Percentiles rank a stretch among this genome's conserved stretches.
Conservation (phyloP, 2,797 vertebrate genomes). For the Ambastaia sidthimunki region DNA sequence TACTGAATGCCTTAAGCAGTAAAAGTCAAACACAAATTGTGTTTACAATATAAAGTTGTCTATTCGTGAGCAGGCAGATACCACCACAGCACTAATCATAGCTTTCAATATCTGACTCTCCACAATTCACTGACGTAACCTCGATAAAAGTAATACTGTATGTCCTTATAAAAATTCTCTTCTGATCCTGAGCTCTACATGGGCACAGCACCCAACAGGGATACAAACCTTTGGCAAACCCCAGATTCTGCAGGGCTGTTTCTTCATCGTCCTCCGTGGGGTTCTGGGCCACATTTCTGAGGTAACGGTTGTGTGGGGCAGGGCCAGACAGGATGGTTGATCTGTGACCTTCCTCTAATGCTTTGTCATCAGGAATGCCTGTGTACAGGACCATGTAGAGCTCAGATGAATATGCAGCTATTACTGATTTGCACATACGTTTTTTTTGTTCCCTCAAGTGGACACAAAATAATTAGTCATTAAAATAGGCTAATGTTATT, state of each 20-base stretch:
- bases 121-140: neutral
- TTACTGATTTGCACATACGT: neutral
- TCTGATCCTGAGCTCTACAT: neutral
- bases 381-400: constrained; percentile 41
- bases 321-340: constrained; percentile 79
- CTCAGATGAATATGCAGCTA: neutral
- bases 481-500: too few species aligned
- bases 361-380: constrained; percentile 82
- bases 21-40: constrained; percentile 1
- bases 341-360: constrained; percentile 85
- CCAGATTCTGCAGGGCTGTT: constrained; percentile 68
- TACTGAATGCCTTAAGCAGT: constrained; percentile 9
- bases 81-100: neutral
- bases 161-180: constrained; percentile 1
- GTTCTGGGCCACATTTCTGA: constrained; percentile 76
- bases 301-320: constrained; percentile 71
- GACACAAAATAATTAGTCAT: too few species aligned
- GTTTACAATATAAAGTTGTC: neutral
- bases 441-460: too few species aligned
- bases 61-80: neutral
- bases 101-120: constrained; percentile 25
- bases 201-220: constrained; percentile 24
- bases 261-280: constrained; percentile 81
- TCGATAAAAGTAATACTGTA: constrained; percentile 10
- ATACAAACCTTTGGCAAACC: constrained; percentile 82